Evolutionary conservation across 2,113 vertebrate genomes (phyloP), one percentile per base, ranked within the genome.

Genomic region (Anas platyrhynchos): DNA sequence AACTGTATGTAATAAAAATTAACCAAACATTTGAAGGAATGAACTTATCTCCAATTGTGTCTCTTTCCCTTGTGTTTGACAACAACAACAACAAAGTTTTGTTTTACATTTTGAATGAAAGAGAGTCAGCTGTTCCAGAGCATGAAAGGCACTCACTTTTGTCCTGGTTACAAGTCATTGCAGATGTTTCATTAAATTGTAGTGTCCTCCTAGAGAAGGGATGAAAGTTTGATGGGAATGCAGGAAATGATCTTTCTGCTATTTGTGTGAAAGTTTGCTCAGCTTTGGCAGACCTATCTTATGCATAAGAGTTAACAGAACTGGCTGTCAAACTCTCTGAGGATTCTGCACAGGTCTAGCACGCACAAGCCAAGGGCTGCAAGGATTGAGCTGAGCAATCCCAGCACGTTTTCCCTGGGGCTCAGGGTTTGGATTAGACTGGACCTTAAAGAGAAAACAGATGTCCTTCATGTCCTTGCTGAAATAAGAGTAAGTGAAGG

Each of bases 141-240:
- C 83, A 83, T 92, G 80, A 94, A 88, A 81, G 83, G 79, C 92
- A 74, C 41, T 93, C 82, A 58, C 66, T 91, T 77, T 80, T 93
- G 75, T 93, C 86, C 79, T 86, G 41, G 78, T 94, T 94, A 93
- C 91, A 94, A 95, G 89, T 91, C 88, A 74, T 83, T 96, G 85
- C 88, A 93, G 90, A 91, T 88, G 76, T 95, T 96, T 86, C 79
- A 62, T 90, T 94, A 95, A 95, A 92, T 83, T 83, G 36, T 67
- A 88, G 63, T 72, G 52, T 86, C 61, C 31, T 93, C 76, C 68
- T 93, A 43, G 55, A 85, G 80, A 93, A 74, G 36, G 93, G 80
- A 81, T 91, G 58, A 88, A 82, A 83, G 71, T 90, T 93, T 88
- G 79, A 83, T 71, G 61, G 86, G 69, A 86, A 88, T 74, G 65